Evolutionary conservation across 2,113 vertebrate genomes (phyloP).

Genomic region (Illadopsis cleaveri): DNA sequence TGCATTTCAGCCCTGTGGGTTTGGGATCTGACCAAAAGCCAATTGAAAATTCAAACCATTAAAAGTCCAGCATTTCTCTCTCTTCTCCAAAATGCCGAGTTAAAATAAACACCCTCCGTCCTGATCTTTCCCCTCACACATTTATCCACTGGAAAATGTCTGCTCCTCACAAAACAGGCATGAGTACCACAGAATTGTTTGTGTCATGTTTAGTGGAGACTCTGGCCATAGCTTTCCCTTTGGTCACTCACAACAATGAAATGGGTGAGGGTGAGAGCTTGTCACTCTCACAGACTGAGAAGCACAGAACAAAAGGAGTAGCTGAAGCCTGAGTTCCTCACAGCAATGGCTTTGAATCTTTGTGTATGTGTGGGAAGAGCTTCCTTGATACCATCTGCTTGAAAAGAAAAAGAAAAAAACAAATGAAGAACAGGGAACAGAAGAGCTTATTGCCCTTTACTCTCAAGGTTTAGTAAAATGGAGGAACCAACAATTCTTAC

Average conservation of each 20-base stretch:
- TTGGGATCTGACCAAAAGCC: not conserved
- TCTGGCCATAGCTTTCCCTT: not conserved
- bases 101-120: not conserved
- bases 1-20: not conserved
- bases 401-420: not conserved
- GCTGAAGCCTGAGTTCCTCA: not conserved
- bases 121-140: not conserved
- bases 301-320: not conserved
- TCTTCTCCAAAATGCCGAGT: not conserved
- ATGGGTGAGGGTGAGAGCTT: not conserved
- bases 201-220: not conserved
- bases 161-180: not conserved
- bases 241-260: not conserved
- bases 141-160: not conserved
- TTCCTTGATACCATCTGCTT: not conserved
- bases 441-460: not conserved
- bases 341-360: not conserved
- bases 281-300: not conserved
- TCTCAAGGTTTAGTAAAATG: not conserved
- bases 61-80: not conserved
- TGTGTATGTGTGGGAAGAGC: not conserved
- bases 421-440: not conserved
- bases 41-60: not conserved
- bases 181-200: not conserved
- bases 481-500: not conserved